Evolutionary conservation across 2,888 invertebrate genomes (phyloP), one percentile per base, ranked within the genome.

Genomic region (Nymphalis urticae): DNA sequence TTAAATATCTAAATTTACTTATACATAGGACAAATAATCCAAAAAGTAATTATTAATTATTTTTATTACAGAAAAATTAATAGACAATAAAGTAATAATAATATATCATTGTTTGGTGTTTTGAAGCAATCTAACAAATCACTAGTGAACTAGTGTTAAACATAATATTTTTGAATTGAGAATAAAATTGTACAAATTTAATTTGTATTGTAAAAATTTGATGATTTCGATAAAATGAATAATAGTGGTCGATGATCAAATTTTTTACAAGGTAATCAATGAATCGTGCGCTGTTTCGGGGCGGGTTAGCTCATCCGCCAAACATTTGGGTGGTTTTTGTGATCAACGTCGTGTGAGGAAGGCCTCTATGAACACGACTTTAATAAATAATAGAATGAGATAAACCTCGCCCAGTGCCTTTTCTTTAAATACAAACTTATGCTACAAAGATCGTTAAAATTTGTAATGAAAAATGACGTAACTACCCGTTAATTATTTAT

Each of bases 281-380:
- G 89, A 90, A 82, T 92, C 91, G 91, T 91, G 90, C 87, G 81
- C 79, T 84, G 76, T 85, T 84, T 85, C 85, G 86, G 90, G 87
- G 87, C 86, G 86, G 85, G 90, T 91, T 91, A 90, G 90, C 90
- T 92, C 91, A 92, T 91, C 90, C 87, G 88, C 82, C 79, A 87
- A 86, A 85, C 87, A 88, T 90, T 90, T 89, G 85, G 89, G 88
- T 87, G 85, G 88, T 92, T 92, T 92, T 91, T 92, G 88, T 90
- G 87, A 82, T 80, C 76, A 77, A 79, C 80, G 82, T 79, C 77
- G 82, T 77, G 77, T 77, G 83, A 81, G 86, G 90, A 91, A 92
- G 92, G 91, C 86, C 91, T 88, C 85, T 73, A 79, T 74, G 80
- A 80, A 86, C 92, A 92, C 92, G 92, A 91, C 77, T 85, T 78